A percentile compares a stretch with the other conserved stretches of the same genome.
Evolutionary conservation across 2,797 vertebrate species (phyloP).

Genomic region (Acrocephalus scirpaceus): DNA sequence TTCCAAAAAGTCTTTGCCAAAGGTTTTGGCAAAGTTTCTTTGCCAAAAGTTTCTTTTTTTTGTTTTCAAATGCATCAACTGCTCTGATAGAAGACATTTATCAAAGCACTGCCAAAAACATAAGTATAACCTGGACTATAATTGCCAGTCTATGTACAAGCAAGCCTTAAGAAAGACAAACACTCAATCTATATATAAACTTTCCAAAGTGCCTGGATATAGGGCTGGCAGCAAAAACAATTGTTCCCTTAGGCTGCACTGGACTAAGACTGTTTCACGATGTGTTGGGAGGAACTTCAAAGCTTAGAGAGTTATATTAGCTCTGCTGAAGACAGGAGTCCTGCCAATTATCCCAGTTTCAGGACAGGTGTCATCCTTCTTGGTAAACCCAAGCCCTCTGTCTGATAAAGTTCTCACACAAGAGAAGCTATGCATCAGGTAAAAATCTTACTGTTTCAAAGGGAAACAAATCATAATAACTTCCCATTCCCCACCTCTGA

Average conservation of each 20-base stretch:
- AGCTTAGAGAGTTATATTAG: not conserved
- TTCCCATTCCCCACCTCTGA: not conserved
- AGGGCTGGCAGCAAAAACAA: not conserved
- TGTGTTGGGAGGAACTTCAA: not conserved
- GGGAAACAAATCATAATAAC: rapidly evolving
- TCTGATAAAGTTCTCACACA: not conserved
- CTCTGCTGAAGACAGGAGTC: not conserved
- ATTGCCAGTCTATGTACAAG: not conserved
- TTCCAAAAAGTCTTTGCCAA: not conserved
- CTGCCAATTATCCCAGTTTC: not conserved
- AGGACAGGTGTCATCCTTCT: not conserved
- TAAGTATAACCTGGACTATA: not conserved
- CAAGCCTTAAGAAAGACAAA: not conserved
- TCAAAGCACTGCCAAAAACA: not conserved
- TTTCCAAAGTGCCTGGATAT: not conserved
- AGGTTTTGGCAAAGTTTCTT: not conserved
- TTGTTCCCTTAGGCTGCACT: not conserved
- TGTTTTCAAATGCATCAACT: not conserved
- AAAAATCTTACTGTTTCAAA: not conserved
- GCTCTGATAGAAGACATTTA: not conserved
- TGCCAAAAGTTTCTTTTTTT: not conserved
- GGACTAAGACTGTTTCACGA: not conserved
- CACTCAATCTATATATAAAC: not conserved
- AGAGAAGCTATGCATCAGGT: not conserved
- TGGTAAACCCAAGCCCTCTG: not conserved